A percentile compares a stretch with the other conserved stretches of the same genome.
Evolutionary conservation across 2,113 vertebrate species (phyloP).

Genomic region (Galbula dea): DNA sequence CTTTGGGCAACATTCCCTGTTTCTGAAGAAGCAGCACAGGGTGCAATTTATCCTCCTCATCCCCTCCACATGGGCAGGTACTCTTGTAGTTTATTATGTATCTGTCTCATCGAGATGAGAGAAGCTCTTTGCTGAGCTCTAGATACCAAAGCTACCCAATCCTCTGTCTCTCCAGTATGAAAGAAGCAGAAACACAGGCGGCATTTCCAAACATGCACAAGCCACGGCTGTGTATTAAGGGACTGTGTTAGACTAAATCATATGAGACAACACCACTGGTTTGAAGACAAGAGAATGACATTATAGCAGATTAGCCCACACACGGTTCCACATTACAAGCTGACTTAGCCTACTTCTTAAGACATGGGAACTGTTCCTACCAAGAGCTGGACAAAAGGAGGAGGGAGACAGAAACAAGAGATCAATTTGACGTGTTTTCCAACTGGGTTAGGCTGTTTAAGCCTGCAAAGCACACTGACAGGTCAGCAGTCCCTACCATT

Average conservation of each 20-base stretch:
- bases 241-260: not conserved
- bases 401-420: too few species aligned
- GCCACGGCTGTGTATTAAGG: not conserved
- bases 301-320: not conserved
- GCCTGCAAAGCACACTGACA: too few species aligned
- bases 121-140: not conserved
- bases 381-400: too few species aligned
- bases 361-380: too few species aligned
- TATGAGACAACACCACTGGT: not conserved
- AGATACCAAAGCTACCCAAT: not conserved
- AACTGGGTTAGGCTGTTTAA: too few species aligned
- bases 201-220: not conserved
- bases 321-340: not conserved
- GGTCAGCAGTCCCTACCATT: too few species aligned
- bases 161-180: not conserved
- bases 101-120: not conserved
- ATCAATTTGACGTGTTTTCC: too few species aligned
- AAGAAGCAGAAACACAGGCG: not conserved
- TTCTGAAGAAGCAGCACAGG: not conserved
- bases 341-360: not conserved
- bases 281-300: not conserved
- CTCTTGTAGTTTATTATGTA: not conserved
- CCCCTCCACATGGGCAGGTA: not conserved
- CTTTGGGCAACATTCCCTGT: not conserved
- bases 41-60: not conserved